phyloP scores from a whole-genome alignment of 2,888 invertebrate genomes.

The Hypomecis punctinalis region DNA sequence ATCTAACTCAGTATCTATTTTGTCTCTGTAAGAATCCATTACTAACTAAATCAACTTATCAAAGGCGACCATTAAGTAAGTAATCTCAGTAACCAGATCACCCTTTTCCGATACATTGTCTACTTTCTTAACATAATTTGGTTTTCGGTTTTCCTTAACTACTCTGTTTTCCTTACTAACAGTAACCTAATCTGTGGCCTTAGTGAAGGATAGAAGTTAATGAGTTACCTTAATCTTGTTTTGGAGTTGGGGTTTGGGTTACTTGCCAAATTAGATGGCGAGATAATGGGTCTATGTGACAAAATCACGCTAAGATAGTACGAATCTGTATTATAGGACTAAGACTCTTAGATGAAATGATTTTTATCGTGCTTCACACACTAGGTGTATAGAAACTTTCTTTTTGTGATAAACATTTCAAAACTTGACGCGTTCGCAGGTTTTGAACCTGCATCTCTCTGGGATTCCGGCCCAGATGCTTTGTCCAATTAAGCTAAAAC shows the following conservation, averaged over 20 bases:
- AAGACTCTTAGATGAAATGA: too few species aligned
- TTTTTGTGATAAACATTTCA: too few species aligned
- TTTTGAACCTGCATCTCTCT: too few species aligned
- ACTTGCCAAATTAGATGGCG: slow-evolving; percentile 1
- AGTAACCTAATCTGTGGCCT: slow-evolving; percentile 12
- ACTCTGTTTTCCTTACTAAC: slow-evolving; percentile 41
- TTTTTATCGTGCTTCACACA: too few species aligned
- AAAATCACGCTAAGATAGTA: neutral
- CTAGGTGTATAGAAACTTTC: too few species aligned
- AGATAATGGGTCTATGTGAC: slow-evolving; percentile 1
- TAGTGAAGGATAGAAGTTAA: slow-evolving; percentile 18
- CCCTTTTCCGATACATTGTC: slow-evolving; percentile 55
- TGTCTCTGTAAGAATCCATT: neutral
- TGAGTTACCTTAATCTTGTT: slow-evolving; percentile 16
- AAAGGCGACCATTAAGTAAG: slow-evolving; percentile 56
- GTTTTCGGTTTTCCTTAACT: slow-evolving; percentile 48
- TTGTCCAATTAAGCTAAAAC: too few species aligned
- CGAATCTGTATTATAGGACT: too few species aligned
- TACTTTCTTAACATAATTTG: slow-evolving; percentile 62
- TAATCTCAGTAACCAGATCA: slow-evolving; percentile 62
- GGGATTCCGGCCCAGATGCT: too few species aligned
- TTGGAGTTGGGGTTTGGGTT: slow-evolving; percentile 18
- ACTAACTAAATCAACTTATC: neutral
- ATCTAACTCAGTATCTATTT: neutral
- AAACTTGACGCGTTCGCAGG: too few species aligned